Evolutionary conservation across 2,888 invertebrate species (phyloP).

Genomic region (Melipona bicolor): DNA sequence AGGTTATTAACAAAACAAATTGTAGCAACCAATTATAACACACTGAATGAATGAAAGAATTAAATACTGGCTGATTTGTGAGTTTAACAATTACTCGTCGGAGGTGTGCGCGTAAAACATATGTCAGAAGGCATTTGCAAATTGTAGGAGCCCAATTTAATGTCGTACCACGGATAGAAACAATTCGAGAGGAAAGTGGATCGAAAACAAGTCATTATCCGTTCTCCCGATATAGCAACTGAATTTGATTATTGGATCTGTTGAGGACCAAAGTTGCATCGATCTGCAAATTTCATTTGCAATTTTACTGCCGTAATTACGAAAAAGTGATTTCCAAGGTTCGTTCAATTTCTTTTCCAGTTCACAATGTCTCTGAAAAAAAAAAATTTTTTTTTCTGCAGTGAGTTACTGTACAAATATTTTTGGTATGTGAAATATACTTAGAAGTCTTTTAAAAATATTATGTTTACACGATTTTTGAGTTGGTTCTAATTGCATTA

Average conservation of each 20-base stretch:
- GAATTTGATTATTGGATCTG: slow-evolving; percentile 10
- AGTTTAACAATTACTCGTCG: slow-evolving; percentile 26
- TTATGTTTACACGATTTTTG: too few species aligned
- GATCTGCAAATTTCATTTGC: too few species aligned
- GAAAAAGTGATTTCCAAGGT: too few species aligned
- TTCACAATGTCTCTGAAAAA: too few species aligned
- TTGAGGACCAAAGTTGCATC: too few species aligned
- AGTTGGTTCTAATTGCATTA: neutral
- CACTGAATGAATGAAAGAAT: neutral
- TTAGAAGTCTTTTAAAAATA: too few species aligned
- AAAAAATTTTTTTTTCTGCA: too few species aligned
- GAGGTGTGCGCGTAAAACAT: slow-evolving; percentile 19
- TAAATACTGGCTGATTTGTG: too few species aligned
- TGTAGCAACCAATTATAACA: neutral
- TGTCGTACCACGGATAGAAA: slow-evolving; percentile 8
- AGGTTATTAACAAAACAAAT: neutral
- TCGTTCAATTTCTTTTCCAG: too few species aligned
- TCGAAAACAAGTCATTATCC: slow-evolving; percentile 4
- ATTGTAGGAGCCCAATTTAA: slow-evolving; percentile 26
- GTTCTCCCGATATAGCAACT: neutral
- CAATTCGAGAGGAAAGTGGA: slow-evolving; percentile 35
- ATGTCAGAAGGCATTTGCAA: slow-evolving; percentile 29
- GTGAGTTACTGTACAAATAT: too few species aligned
- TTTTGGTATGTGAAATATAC: too few species aligned
- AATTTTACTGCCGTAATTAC: too few species aligned